Conservation (phyloP, 2,113 vertebrate species). For the Forbesichthys agassizii region DNA sequence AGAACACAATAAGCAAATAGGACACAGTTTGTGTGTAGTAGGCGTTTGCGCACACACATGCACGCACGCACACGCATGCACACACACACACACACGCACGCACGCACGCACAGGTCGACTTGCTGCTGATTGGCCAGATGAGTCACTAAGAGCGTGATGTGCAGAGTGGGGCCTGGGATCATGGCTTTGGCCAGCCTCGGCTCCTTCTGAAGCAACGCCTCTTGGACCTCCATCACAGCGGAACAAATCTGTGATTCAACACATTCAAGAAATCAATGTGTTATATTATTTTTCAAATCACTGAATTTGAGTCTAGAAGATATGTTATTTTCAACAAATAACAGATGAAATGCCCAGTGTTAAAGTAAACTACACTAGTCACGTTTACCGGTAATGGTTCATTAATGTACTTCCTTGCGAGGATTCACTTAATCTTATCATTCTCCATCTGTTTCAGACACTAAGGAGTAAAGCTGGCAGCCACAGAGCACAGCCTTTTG, state of each 20-base stretch:
- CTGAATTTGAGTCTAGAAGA: too few species aligned
- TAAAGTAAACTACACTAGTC: too few species aligned
- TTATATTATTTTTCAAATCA: too few species aligned
- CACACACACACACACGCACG: too few species aligned
- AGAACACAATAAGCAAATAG: neutral
- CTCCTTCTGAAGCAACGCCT: constrained; percentile 82
- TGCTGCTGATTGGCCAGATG: constrained; percentile 86
- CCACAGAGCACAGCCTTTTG: too few species aligned
- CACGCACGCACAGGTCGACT: constrained; percentile 75
- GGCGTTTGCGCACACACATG: neutral
- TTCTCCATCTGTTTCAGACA: too few species aligned
- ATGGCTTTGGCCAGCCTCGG: constrained; percentile 83
- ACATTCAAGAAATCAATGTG: constrained; percentile 3
- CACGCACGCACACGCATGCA: neutral
- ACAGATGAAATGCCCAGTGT: too few species aligned
- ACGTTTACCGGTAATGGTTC: too few species aligned
- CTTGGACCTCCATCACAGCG: constrained; percentile 80
- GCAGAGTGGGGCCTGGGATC: constrained; percentile 81
- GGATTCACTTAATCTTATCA: too few species aligned
- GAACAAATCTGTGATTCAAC: constrained; percentile 79
- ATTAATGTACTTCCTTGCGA: too few species aligned
- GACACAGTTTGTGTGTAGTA: neutral
- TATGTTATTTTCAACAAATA: too few species aligned
- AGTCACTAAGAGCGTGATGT: constrained; percentile 90
- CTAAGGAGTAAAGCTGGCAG: too few species aligned